Evolutionary conservation across 2,888 invertebrate species (phyloP).

Genomic region (Apocheima hispidaria): DNA sequence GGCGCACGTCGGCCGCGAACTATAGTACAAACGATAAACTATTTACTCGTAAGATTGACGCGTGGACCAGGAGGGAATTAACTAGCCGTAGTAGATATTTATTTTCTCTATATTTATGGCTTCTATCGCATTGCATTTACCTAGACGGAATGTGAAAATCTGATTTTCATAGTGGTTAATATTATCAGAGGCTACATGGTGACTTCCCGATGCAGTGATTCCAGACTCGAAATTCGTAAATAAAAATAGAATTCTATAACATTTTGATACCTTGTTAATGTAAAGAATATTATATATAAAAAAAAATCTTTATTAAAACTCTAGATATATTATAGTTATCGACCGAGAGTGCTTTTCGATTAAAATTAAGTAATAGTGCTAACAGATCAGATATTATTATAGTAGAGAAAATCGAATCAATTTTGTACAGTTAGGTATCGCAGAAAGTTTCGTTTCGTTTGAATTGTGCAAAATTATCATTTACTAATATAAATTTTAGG

Average conservation of each 20-base stretch:
- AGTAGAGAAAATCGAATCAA: conserved; percentile 40
- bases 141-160: conserved; percentile 71
- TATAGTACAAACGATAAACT: conserved; percentile 82
- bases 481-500: conserved; percentile 59
- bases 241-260: conserved; percentile 34
- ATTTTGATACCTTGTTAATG: conserved; percentile 55
- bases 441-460: conserved; percentile 62
- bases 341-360: conserved; percentile 81
- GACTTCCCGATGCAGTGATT: conserved; percentile 42
- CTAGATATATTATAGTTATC: conserved; percentile 49
- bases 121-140: conserved; percentile 78
- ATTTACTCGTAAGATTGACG: conserved; percentile 77
- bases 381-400: conserved; percentile 48
- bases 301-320: conserved; percentile 51
- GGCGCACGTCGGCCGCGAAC: no score
- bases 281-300: conserved; percentile 32
- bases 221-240: conserved; percentile 31
- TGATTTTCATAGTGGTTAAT: conserved; percentile 61
- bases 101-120: conserved; percentile 78
- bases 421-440: conserved; percentile 49
- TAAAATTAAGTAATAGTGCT: conserved; percentile 68
- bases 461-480: conserved; percentile 65
- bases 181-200: conserved; percentile 48
- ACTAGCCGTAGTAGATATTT: conserved; percentile 78
- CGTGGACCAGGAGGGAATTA: conserved; percentile 79